Evolutionary conservation across 2,113 vertebrate species (phyloP).

Genomic region (Sinocyclocheilus maitianheensis): DNA sequence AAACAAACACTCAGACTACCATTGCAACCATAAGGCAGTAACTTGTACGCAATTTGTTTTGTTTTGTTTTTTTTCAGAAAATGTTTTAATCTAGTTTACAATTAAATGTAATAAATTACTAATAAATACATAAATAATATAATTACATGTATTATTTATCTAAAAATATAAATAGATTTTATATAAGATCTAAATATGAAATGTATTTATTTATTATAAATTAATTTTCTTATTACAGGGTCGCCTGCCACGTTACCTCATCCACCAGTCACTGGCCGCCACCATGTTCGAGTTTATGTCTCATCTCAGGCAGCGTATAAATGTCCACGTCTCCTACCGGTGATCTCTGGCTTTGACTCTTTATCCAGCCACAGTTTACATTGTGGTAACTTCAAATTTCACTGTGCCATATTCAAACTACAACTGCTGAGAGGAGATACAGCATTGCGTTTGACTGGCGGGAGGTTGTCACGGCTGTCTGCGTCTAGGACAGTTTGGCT

Average conservation of each 20-base stretch:
- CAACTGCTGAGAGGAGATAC: neutral
- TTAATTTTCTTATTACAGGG: slow-evolving; percentile 72
- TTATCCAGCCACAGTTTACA: neutral
- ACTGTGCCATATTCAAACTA: neutral
- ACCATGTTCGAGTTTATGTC: slow-evolving; percentile 97
- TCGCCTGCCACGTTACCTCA: slow-evolving; percentile 92
- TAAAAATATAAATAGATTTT: too few relatives aligned
- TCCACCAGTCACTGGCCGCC: slow-evolving; percentile 93
- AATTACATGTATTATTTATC: too few relatives aligned
- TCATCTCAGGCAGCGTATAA: slow-evolving; percentile 85
- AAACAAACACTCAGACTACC: too few relatives aligned
- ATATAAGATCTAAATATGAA: too few relatives aligned
- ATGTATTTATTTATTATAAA: too few relatives aligned
- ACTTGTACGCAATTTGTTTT: too few relatives aligned
- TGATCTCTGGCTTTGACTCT: slow-evolving; percentile 24
- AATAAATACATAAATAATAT: too few relatives aligned
- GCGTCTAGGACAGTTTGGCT: neutral
- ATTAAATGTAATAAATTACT: too few relatives aligned
- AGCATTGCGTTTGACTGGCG: neutral
- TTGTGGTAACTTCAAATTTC: neutral
- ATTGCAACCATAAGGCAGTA: too few relatives aligned
- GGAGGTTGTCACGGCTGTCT: neutral
- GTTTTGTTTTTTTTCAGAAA: too few relatives aligned
- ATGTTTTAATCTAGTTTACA: too few relatives aligned
- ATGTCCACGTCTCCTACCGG: slow-evolving; percentile 60